phyloP scores from a whole-genome alignment of 92 coral and sea anemone species.

The Epizoanthus stellaris region DNA sequence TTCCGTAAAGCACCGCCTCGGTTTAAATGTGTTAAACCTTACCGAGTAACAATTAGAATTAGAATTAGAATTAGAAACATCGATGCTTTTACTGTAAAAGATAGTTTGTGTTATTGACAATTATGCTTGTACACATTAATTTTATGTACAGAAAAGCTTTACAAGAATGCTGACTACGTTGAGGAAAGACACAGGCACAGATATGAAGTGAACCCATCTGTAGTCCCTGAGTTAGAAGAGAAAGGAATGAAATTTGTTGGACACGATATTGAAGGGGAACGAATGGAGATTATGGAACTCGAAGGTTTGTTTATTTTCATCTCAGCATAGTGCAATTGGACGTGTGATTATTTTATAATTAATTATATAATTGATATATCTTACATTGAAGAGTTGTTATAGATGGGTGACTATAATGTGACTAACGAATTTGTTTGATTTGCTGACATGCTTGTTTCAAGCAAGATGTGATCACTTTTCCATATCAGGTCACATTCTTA shows the following conservation, averaged over 20 bases:
- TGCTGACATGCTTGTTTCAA: neutral
- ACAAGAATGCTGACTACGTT: conserved; percentile 81
- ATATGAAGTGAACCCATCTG: conserved; percentile 88
- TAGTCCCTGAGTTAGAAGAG: conserved; percentile 75
- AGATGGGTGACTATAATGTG: no score
- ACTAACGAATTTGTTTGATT: neutral
- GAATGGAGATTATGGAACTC: conserved; percentile 98
- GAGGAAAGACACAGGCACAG: conserved; percentile 99
- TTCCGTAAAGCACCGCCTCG: no score
- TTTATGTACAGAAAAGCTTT: conserved; percentile 67
- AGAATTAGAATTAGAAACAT: no score
- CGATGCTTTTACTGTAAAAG: neutral
- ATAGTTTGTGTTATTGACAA: neutral
- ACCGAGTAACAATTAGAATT: no score
- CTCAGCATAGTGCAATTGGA: neutral
- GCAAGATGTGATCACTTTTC: no score
- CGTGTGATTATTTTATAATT: neutral
- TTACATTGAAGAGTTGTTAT: no score
- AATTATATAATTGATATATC: no score
- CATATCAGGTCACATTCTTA: no score
- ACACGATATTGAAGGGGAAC: conserved; percentile 95
- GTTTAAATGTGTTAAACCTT: no score
- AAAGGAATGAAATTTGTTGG: conserved; percentile 97
- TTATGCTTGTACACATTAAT: neutral
- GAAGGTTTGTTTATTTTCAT: conserved; percentile 65